Conservation (phyloP, 2,113 vertebrate genomes). For the Tamias sibiricus region DNA sequence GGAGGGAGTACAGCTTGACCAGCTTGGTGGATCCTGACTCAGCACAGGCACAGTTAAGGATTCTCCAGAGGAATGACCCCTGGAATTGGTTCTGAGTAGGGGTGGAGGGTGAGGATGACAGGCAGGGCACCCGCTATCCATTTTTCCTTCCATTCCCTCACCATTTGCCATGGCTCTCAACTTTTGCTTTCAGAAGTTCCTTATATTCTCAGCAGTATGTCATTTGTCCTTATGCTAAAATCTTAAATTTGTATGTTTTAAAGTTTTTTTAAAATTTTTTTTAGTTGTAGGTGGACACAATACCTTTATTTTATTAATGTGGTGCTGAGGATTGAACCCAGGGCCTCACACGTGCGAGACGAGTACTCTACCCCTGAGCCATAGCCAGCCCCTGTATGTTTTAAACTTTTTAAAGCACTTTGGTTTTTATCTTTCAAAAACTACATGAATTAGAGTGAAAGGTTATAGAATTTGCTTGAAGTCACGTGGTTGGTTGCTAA, state of each 20-base stretch:
- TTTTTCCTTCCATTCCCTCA: not conserved
- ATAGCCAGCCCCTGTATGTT: too few species aligned
- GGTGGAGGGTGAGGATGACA: not conserved
- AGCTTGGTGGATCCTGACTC: not conserved
- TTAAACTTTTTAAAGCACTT: not conserved
- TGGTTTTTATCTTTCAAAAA: slow-evolving; percentile 34
- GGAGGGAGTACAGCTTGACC: not conserved
- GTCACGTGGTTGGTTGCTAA: not conserved
- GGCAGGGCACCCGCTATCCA: not conserved
- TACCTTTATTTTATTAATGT: too few species aligned
- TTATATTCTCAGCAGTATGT: not conserved
- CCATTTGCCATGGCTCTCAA: not conserved
- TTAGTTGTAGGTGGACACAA: too few species aligned
- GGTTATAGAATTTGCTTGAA: not conserved
- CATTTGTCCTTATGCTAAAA: not conserved
- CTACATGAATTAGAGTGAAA: not conserved
- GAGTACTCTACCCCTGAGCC: too few species aligned
- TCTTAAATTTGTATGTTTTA: not conserved
- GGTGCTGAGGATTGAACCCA: too few species aligned
- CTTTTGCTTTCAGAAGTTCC: not conserved
- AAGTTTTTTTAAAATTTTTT: too few species aligned
- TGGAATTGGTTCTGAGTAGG: not conserved
- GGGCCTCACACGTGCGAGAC: too few species aligned
- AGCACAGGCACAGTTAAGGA: not conserved
- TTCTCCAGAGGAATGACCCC: not conserved